Evolutionary conservation across 2,888 invertebrate genomes (phyloP).

Genomic region (Pyrrhia umbra): DNA sequence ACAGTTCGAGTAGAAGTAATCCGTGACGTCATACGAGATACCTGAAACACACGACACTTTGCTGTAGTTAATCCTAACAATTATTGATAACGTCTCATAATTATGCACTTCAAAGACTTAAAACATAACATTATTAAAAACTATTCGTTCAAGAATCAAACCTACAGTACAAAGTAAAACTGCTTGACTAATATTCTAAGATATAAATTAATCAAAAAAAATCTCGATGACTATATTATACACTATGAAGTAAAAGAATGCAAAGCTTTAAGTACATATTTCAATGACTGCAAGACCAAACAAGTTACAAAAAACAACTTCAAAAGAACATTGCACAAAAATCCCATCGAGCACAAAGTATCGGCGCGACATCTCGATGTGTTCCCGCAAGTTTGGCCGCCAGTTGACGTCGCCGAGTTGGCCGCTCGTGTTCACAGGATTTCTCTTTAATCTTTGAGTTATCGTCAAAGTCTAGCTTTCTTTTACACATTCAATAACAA

Average conservation of each 20-base stretch:
- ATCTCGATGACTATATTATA: too few relatives aligned
- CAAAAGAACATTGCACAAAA: constrained; percentile 3
- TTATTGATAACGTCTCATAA: not conserved
- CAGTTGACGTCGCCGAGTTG: constrained; percentile 8
- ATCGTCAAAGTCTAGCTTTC: constrained; percentile 40
- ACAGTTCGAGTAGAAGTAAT: not conserved
- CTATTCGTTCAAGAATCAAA: too few relatives aligned
- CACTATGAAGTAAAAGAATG: too few relatives aligned
- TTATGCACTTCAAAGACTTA: not conserved
- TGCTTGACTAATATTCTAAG: too few relatives aligned
- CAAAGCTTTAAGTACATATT: too few relatives aligned
- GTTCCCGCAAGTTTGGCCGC: constrained; percentile 10
- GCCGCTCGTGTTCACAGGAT: constrained; percentile 17
- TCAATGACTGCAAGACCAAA: not conserved
- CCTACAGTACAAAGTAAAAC: too few relatives aligned
- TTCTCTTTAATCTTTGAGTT: constrained; percentile 46
- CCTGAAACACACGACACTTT: not conserved
- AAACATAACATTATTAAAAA: too few relatives aligned
- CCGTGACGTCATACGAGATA: not conserved
- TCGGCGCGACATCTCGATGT: constrained; percentile 20
- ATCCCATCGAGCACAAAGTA: not conserved
- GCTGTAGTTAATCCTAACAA: not conserved
- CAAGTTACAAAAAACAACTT: not conserved
- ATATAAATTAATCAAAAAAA: too few relatives aligned
- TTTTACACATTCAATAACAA: constrained; percentile 57